A percentile compares a stretch with the other conserved stretches of the same genome.
These are phyloP conservation scores for Miichthys miiuy DNA, from an alignment of 2,797 vertebrate species.

Conservation along the genomic window DNA sequence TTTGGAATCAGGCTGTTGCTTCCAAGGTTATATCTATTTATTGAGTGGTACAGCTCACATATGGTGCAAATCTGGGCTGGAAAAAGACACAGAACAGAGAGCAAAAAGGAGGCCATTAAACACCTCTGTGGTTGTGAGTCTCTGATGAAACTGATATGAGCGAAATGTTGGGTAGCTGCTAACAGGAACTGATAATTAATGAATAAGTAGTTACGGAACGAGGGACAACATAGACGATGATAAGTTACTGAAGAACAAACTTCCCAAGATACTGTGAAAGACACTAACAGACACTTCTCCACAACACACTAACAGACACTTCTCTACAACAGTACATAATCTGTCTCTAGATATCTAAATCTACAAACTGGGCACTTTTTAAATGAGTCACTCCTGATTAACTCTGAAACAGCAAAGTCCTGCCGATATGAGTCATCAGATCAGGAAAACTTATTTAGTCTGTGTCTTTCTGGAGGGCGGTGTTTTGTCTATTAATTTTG, in stretches of 20 bases:
- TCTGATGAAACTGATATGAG: too few species aligned
- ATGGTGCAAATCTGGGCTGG: conserved; percentile 46
- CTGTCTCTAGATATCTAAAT: conserved; percentile 1
- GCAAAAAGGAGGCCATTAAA: conserved; percentile 22
- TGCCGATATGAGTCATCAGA: background rate
- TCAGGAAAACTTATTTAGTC: background rate
- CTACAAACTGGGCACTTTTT: background rate
- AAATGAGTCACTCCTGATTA: background rate
- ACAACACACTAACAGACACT: background rate
- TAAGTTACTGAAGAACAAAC: background rate
- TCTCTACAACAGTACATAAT: background rate
- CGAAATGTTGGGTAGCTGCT: background rate
- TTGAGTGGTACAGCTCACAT: conserved; percentile 38
- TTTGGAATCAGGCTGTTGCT: conserved; percentile 46
- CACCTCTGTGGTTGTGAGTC: conserved; percentile 3
- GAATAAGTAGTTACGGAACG: background rate
- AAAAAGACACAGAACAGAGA: conserved; percentile 19
- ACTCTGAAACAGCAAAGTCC: background rate
- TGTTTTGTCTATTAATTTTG: background rate
- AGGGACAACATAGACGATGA: background rate
- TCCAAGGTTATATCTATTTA: conserved; percentile 39
- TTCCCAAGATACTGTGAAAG: background rate
- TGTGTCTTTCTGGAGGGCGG: background rate
- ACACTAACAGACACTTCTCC: background rate
- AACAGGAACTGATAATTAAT: conserved; percentile 2